Evolutionary conservation across 2,888 invertebrate species (phyloP), one percentile per base, ranked within the genome.

Genomic region (Drepanosiphum platanoidis): DNA sequence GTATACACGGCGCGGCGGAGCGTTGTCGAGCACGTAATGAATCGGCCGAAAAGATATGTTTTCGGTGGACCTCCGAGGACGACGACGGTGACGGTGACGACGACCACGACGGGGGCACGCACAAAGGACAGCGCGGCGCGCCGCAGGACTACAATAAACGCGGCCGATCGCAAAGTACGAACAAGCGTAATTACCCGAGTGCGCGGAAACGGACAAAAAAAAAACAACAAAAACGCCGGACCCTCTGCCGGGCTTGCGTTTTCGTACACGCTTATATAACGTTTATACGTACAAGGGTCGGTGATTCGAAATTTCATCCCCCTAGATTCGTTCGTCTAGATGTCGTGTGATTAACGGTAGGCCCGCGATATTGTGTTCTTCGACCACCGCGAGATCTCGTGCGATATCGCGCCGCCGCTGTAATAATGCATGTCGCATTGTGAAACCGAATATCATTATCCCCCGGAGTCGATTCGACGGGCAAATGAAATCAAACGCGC

Each of bases 11-110:
- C 22, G n/a, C 66, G 42, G 22, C 9, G 30, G 27, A 1, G 58
- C 18, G n/a, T 75, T 7, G 15, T 75, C 34, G n/a, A 52, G 52
- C 34, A 75, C 75, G 52, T 52, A 75, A 75, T 75, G 75, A 64
- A 75, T 75, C 1, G 75, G 27, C 34, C 58, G 27, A 58, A 75
- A n/a, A n/a, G n/a, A n/a, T n/a, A 58, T 58, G 34, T 34, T 58
- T 36, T 75, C 75, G 34, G 42, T 7, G 15, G 27, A 39, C 15
- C 18, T 36, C 34, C 70, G 64, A 30, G n/a, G n/a, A n/a, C n/a
- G n/a, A n/a, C n/a, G n/a, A n/a, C n/a, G n/a, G n/a, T n/a, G n/a
- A n/a, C n/a, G n/a, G n/a, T n/a, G n/a, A n/a, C n/a, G n/a, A n/a
- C n/a, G n/a, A n/a, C n/a, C n/a, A n/a, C 27, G 27, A 13, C 30